Conservation (phyloP, 2,888 invertebrate genomes). For the Synergus laeviventris region DNA sequence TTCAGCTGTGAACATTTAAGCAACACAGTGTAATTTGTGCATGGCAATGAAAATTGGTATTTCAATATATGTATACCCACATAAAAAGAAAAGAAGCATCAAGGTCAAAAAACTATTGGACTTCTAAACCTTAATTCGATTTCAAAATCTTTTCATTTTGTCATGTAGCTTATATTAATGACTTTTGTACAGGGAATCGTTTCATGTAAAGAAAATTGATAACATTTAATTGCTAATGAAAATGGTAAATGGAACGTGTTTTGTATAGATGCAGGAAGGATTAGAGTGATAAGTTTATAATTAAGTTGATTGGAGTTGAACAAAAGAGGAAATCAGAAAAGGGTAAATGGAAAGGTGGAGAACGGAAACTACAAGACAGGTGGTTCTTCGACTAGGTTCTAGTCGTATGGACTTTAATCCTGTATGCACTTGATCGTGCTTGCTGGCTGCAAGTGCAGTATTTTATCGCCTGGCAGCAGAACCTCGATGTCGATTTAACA, state of each 20-base stretch:
- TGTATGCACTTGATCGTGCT: conserved; percentile 8
- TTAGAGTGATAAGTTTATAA: background rate
- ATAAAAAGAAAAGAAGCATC: background rate
- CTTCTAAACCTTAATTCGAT: background rate
- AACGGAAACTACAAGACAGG: conserved; percentile 45
- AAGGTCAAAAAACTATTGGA: background rate
- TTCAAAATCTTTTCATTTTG: background rate
- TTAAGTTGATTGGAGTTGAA: conserved; percentile 30
- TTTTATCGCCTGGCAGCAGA: conserved; percentile 43
- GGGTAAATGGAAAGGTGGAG: conserved; percentile 32
- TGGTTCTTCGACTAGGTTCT: conserved; percentile 42
- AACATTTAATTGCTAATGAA: conserved; percentile 41
- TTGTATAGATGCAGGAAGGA: background rate
- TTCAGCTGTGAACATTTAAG: background rate
- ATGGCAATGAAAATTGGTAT: background rate
- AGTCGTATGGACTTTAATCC: conserved; percentile 41
- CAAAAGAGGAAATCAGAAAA: conserved; percentile 29
- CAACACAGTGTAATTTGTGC: background rate
- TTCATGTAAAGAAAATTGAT: background rate
- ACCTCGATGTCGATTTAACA: conserved; percentile 42
- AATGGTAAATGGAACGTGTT: conserved; percentile 43
- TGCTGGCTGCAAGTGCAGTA: conserved; percentile 36
- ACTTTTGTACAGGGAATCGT: background rate
- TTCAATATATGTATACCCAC: background rate
- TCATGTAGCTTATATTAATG: background rate